A percentile compares a stretch with the other conserved stretches of the same genome.
These are phyloP conservation scores for Chaetogeoica ovagalla DNA, from an alignment of 2,888 invertebrate genomes.

Conservation along the genomic window DNA sequence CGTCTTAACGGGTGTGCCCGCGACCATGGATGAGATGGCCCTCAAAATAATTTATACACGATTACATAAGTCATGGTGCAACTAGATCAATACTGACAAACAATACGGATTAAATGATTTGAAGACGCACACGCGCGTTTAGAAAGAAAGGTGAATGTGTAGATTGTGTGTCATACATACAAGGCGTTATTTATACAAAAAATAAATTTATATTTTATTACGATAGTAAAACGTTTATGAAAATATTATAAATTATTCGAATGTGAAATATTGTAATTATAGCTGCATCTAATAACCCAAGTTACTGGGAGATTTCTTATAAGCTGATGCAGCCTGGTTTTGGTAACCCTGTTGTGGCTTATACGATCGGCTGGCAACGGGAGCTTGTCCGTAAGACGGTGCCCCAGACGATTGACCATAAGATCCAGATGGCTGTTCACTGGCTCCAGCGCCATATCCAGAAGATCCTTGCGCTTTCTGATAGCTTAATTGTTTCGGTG, in stretches of 20 bases:
- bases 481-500: constrained; percentile 17
- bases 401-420: constrained; percentile 11
- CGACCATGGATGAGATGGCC: constrained; percentile 5
- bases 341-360: constrained; percentile 35
- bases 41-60: constrained; percentile 28
- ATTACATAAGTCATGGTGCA: constrained; percentile 8
- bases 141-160: background rate
- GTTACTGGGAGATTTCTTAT: constrained; percentile 22
- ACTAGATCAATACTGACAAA: constrained; percentile 7
- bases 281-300: background rate
- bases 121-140: background rate
- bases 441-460: constrained; percentile 12
- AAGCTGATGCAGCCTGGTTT: constrained; percentile 8
- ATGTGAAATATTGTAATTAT: background rate
- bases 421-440: constrained; percentile 1
- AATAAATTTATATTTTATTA: constrained; percentile 30
- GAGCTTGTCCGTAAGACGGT: constrained; percentile 28
- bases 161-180: constrained; percentile 32
- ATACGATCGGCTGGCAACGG: background rate
- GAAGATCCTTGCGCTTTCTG: constrained; percentile 25
- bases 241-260: constrained; percentile 39
- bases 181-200: constrained; percentile 47
- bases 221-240: constrained; percentile 2
- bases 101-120: background rate
- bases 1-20: constrained; percentile 18